Evolutionary conservation across 2,888 invertebrate species (phyloP).

Genomic region (Drosophila atroscutellata): DNA sequence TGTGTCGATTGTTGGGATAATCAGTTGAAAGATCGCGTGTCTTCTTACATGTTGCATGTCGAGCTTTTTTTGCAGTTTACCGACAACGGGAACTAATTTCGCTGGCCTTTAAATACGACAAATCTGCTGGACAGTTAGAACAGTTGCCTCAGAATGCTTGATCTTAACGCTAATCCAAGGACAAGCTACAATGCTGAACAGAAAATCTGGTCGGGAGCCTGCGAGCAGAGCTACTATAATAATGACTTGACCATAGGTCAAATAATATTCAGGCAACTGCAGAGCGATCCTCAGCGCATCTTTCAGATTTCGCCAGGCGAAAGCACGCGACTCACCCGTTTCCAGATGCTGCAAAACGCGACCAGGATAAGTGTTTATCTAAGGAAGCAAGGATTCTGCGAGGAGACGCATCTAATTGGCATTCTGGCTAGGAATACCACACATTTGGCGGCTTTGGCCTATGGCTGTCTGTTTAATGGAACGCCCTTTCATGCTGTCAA

Average conservation of each 20-base stretch:
- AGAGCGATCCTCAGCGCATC: slow-evolving; percentile 56
- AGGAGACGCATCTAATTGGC: slow-evolving; percentile 71
- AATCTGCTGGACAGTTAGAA: background rate
- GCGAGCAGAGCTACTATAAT: slow-evolving; percentile 53
- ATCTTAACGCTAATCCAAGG: slow-evolving; percentile 49
- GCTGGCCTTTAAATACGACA: slow-evolving; percentile 47
- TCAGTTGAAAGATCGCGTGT: slow-evolving; percentile 40
- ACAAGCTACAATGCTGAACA: slow-evolving; percentile 50
- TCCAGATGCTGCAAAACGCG: slow-evolving; percentile 63
- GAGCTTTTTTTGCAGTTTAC: slow-evolving; percentile 12
- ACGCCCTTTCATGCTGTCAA: slow-evolving; percentile 75
- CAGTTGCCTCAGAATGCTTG: slow-evolving; percentile 54
- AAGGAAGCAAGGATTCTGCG: slow-evolving; percentile 39
- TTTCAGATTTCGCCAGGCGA: slow-evolving; percentile 74
- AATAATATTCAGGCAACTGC: slow-evolving; percentile 66
- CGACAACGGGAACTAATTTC: slow-evolving; percentile 4
- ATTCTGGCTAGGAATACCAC: slow-evolving; percentile 71
- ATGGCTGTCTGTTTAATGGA: slow-evolving; percentile 76
- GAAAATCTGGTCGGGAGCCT: slow-evolving; percentile 63
- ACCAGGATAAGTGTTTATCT: slow-evolving; percentile 63
- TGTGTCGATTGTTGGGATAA: slow-evolving; percentile 30
- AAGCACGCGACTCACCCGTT: slow-evolving; percentile 56
- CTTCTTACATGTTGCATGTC: slow-evolving; percentile 29
- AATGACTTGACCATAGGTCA: slow-evolving; percentile 70
- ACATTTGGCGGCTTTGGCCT: slow-evolving; percentile 65